These are phyloP conservation scores for Panthera tigris DNA, from an alignment of 2,113 vertebrate species.

Conservation along the genomic window DNA sequence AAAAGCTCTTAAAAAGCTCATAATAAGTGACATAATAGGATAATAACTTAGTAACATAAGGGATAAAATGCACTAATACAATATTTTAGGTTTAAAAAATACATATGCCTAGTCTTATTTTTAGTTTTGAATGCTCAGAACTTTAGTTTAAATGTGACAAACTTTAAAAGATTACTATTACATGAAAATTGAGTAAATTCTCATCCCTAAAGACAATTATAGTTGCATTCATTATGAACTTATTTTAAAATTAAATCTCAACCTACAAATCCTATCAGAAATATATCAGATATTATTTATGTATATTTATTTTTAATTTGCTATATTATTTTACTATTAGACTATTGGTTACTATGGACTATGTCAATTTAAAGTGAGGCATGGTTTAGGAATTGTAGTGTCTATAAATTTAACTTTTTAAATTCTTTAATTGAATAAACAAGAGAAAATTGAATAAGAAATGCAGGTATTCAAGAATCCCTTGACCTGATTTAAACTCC, in stretches of 20 bases:
- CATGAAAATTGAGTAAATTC: background rate
- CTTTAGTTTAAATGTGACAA: background rate
- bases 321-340: background rate
- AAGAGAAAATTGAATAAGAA: background rate
- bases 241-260: conserved; percentile 3
- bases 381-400: background rate
- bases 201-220: background rate
- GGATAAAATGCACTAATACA: background rate
- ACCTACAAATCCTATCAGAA: background rate
- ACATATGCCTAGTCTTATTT: background rate
- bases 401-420: background rate
- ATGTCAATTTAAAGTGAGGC: background rate
- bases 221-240: background rate
- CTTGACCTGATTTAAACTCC: background rate
- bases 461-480: background rate
- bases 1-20: background rate
- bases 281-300: background rate
- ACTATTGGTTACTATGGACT: background rate
- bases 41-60: background rate
- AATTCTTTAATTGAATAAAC: background rate
- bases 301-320: background rate
- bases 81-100: background rate
- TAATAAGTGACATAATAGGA: background rate
- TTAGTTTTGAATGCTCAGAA: background rate
- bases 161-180: background rate